phyloP scores from a whole-genome alignment of 2,797 vertebrate species.

The Gorsachius magnificus region DNA sequence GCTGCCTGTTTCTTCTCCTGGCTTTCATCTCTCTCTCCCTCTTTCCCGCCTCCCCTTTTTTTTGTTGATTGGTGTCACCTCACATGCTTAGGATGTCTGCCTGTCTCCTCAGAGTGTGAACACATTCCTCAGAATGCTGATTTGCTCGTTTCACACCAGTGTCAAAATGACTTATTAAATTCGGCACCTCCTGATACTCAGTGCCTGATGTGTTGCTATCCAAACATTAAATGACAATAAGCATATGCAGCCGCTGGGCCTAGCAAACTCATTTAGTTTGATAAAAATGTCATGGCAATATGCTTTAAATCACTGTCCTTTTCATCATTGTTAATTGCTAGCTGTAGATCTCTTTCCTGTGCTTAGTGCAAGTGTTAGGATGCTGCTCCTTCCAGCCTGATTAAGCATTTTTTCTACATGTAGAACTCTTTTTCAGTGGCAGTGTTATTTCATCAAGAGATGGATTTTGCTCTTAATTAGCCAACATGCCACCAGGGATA shows the following conservation, averaged over 20 bases:
- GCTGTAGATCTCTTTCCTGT: conserved; percentile 68
- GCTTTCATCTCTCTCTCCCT: conserved; percentile 68
- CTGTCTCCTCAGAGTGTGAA: conserved; percentile 81
- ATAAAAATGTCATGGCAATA: conserved; percentile 80
- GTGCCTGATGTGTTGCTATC: conserved; percentile 77
- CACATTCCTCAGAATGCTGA: conserved; percentile 80
- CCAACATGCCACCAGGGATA: conserved; percentile 77
- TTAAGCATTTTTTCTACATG: conserved; percentile 72
- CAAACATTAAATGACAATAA: conserved; percentile 82
- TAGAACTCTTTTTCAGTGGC: conserved; percentile 72
- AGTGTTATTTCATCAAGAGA: conserved; percentile 82
- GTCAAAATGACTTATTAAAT: conserved; percentile 83
- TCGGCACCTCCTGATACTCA: conserved; percentile 71
- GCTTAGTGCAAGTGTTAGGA: conserved; percentile 69
- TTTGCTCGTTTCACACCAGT: conserved; percentile 80
- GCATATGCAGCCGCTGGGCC: conserved; percentile 78
- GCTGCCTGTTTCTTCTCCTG: conserved; percentile 61
- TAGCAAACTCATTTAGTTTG: conserved; percentile 79
- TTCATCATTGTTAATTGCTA: conserved; percentile 81
- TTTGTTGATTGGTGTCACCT: conserved; percentile 82
- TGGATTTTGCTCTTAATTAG: conserved; percentile 85
- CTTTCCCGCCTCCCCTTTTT: conserved; percentile 39
- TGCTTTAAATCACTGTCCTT: conserved; percentile 78
- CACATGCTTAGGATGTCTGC: conserved; percentile 78
- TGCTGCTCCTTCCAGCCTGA: conserved; percentile 69